Base-by-base conservation (phyloP, 2,888 invertebrate genomes). In the Melieria crassipennis region DNA sequence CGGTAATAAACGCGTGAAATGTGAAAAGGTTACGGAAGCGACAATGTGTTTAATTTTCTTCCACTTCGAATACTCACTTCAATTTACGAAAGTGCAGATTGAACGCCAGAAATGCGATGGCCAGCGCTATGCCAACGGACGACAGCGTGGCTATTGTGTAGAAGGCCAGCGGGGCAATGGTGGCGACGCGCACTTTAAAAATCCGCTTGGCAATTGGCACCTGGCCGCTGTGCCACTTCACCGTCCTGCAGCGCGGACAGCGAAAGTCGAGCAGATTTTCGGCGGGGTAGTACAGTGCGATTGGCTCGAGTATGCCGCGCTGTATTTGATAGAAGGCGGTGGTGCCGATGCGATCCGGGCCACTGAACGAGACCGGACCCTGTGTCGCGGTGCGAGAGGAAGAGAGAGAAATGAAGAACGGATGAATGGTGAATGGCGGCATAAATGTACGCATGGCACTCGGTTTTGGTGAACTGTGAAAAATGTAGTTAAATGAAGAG, bases 291-390 rank as follows among this genome's bases (percentile, higher is more conserved):
- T 91, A 92, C 2, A 96, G 88, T 0, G 94, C 96, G 56, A 96
- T 91, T 56, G 91, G 91, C 77, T 89, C 89, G 73, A 92, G 89
- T 72, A 89, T 88, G n/a, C 93, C 92, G 73, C 91, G 92, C 90
- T 96, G 96, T 81, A 95, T 92, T 89, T 96, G 96, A 86, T 93
- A 92, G 81, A 97, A 93, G 7, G 94, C 93, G 0, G 95, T 93
- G 77, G 95, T 93, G 55, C 96, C 95, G 74, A 96, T 91, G 68
- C 97, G 90, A 86, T 97, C 96, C 0, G 96, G 93, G 4, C 96
- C 96, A 78, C 92, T 92, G 84, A 97, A 97, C 1, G 94, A 94
- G 0, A 97, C 92, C 4, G 96, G 95, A 45, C 97, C 97, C 96
- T 96, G 88, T 4, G 50, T 16, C 1, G 16, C 16, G 16, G 16